Base-by-base conservation (phyloP, 2,113 vertebrate species). In the Tauraco erythrolophus region DNA sequence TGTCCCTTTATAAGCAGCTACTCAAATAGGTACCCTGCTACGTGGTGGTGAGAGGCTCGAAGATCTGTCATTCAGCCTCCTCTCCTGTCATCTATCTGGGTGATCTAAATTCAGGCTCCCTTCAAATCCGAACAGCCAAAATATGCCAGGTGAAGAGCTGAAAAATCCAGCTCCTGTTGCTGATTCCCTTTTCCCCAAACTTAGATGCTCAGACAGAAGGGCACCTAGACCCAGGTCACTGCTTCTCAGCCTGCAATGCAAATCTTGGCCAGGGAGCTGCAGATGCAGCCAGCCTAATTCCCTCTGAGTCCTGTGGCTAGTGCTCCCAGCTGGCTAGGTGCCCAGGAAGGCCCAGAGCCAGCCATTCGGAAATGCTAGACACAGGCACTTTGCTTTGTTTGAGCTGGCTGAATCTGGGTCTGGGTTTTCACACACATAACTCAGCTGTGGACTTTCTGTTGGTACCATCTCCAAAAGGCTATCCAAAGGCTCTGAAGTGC, bases 321-420 rank as follows among this genome's bases (percentile, higher is more conserved):
- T 51, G 70, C 70, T 92, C 77, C 39, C 74, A n/a, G 77, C 84
- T 97, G 97, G 94, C 87, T 6, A 66, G 58, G 24, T 58, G 94
- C 82, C 90, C 12, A 0, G 87, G 30, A 46, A 48, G 92, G 96
- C 89, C 2, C 1, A 0, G 41, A 85, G 96, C 93, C 94, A 96
- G 61, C 61, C 89, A 14, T 37, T 77, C 2, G 53, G 92, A 87
- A 95, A 93, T 13, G 25, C 2, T 21, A 88, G 92, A 91, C 96
- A 75, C 69, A 78, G 77, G 39, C 96, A 72, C 87, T 61, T 76
- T 18, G 81, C 84, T 94, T 89, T 94, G 91, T 95, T 71, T 45
- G 45, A 88, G 87, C 92, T 82, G 87, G 24, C 81, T 79, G 56
- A 91, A 37, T 93, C 72, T 89, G 74, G 77, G 84, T 70, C 94